A percentile compares a stretch with the other conserved stretches of the same genome.
Evolutionary conservation across 1,140 invertebrate genomes (phyloP).

Genomic region (Neelides sp.): DNA sequence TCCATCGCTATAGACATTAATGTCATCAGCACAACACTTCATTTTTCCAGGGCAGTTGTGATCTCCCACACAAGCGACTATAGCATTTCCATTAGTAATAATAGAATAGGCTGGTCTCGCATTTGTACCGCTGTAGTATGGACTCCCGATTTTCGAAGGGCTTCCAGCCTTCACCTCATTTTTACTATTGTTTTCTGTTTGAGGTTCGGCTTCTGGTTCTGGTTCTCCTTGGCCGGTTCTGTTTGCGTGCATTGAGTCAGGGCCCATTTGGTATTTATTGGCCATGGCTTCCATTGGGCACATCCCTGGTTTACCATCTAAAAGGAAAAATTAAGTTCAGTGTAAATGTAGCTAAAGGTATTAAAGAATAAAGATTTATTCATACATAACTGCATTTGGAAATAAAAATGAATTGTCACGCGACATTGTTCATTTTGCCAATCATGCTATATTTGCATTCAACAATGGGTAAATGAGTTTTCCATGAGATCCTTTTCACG

Average conservation of each 20-base stretch:
- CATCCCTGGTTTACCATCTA: constrained; percentile 24
- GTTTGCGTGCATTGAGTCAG: too few species aligned
- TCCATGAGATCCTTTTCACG: too few species aligned
- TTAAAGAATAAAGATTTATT: too few species aligned
- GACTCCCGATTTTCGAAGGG: neutral
- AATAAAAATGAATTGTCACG: too few species aligned
- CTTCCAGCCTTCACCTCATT: too few species aligned
- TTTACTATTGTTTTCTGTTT: neutral
- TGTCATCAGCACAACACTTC: constrained; percentile 17
- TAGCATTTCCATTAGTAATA: neutral
- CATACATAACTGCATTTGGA: too few species aligned
- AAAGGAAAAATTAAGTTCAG: neutral
- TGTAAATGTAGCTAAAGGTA: neutral
- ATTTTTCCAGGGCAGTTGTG: constrained; percentile 17
- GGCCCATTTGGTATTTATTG: neutral
- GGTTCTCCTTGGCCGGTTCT: neutral
- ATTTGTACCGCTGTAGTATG: neutral
- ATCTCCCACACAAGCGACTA: constrained; percentile 17
- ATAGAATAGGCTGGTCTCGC: neutral
- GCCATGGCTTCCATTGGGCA: constrained; percentile 15
- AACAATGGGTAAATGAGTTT: too few species aligned
- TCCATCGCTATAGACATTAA: neutral
- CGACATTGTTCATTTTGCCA: too few species aligned
- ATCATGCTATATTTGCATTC: too few species aligned
- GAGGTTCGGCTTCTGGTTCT: neutral